A percentile compares a stretch with the other conserved stretches of the same genome.
Conservation (phyloP, 2,113 vertebrate species). For the Mesitornis unicolor region DNA sequence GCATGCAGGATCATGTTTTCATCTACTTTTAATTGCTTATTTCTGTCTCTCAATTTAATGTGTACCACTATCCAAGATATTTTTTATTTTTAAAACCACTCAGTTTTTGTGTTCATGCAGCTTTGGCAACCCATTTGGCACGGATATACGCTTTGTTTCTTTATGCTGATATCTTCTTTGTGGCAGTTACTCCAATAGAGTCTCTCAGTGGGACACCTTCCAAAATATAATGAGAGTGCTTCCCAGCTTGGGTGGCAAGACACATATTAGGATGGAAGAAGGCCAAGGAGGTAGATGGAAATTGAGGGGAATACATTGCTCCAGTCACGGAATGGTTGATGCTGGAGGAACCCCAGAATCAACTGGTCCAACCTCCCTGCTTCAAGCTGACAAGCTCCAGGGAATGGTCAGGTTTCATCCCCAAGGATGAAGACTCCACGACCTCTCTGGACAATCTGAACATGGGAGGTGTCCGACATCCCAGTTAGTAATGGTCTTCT, state of each 20-base stretch:
- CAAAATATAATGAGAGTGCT: background rate
- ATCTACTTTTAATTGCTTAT: background rate
- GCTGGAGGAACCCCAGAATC: background rate
- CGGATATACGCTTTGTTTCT: background rate
- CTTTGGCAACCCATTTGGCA: background rate
- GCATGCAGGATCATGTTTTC: background rate
- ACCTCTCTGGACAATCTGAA: background rate
- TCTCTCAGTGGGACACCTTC: background rate
- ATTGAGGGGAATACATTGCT: background rate
- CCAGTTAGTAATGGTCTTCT: background rate
- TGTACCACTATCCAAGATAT: background rate
- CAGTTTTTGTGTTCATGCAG: background rate
- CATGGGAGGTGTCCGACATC: background rate
- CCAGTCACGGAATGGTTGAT: background rate
- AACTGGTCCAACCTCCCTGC: accelerated
- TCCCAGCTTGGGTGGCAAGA: background rate
- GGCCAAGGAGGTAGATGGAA: background rate
- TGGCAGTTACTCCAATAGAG: background rate
- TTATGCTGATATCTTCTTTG: background rate
- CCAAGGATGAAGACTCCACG: background rate
- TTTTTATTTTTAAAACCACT: background rate
- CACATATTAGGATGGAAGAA: background rate
- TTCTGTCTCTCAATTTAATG: background rate
- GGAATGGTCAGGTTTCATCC: background rate
- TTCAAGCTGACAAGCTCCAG: background rate